Conservation (phyloP, 2,797 vertebrate species). For the Pipistrellus kuhlii region DNA sequence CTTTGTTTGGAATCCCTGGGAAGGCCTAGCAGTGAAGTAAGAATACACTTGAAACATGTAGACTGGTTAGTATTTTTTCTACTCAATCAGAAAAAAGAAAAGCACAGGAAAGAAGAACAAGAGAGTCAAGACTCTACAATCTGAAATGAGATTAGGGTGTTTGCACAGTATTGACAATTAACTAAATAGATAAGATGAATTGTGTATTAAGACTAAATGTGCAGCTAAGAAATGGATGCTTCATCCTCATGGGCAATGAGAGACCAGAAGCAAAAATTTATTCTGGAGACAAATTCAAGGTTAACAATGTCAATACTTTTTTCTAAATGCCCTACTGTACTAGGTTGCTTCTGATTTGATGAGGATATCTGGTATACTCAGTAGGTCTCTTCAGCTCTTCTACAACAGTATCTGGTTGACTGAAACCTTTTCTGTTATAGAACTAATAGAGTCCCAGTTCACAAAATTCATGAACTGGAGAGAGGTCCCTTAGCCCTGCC, state of each 20-base stretch:
- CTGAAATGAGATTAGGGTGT: neutral
- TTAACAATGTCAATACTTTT: neutral
- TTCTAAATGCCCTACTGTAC: neutral
- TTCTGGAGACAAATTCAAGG: neutral
- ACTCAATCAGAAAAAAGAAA: neutral
- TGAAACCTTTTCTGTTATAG: neutral
- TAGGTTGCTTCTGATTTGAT: neutral
- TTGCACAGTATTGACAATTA: neutral
- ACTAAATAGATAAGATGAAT: neutral
- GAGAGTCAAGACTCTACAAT: neutral
- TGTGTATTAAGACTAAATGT: neutral
- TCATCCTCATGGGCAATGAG: neutral
- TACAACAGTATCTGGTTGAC: neutral
- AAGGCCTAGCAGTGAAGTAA: neutral
- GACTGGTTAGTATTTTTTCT: neutral
- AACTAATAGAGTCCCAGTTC: no score
- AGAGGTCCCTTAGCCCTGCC: no score
- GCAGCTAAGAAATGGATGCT: neutral
- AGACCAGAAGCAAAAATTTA: neutral
- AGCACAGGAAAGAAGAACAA: neutral
- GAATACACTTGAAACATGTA: neutral
- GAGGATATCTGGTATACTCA: neutral
- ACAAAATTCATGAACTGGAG: no score
- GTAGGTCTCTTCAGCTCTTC: neutral
- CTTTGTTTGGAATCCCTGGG: neutral